These are phyloP conservation scores for Scylla paramamosain DNA, from an alignment of 1,140 invertebrate species.

Conservation along the genomic window DNA sequence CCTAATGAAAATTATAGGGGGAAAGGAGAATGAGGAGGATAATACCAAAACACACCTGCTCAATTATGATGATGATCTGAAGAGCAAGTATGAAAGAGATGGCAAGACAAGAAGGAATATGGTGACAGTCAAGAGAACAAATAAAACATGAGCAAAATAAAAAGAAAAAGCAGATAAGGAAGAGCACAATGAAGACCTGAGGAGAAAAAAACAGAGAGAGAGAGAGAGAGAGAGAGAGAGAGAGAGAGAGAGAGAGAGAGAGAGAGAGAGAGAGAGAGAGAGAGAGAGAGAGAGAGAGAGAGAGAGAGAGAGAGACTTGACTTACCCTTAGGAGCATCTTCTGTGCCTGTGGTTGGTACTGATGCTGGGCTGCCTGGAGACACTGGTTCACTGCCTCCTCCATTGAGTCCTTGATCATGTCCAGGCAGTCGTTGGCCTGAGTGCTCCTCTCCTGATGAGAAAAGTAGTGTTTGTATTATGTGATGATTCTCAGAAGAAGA, in stretches of 20 bases:
- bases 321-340: conserved; percentile 91
- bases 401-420: conserved; percentile 90
- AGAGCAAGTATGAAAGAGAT: neutral
- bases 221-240: too few species aligned
- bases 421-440: conserved; percentile 86
- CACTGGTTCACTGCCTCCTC: conserved; percentile 92
- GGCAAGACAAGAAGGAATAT: neutral
- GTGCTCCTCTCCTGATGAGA: conserved; percentile 78
- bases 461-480: neutral
- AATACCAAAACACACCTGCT: too few species aligned
- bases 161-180: neutral
- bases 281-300: too few species aligned
- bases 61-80: too few species aligned
- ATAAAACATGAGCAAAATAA: neutral
- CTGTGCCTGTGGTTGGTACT: conserved; percentile 92
- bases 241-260: too few species aligned
- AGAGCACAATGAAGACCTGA: neutral
- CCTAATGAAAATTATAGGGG: too few species aligned
- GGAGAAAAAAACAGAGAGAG: neutral
- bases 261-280: too few species aligned
- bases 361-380: conserved; percentile 94
- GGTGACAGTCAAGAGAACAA: neutral
- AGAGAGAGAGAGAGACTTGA: neutral
- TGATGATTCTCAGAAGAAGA: neutral
- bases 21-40: too few species aligned